Evolutionary conservation across 2,113 vertebrate genomes (phyloP).

Genomic region (Andinoacara biseriatus): DNA sequence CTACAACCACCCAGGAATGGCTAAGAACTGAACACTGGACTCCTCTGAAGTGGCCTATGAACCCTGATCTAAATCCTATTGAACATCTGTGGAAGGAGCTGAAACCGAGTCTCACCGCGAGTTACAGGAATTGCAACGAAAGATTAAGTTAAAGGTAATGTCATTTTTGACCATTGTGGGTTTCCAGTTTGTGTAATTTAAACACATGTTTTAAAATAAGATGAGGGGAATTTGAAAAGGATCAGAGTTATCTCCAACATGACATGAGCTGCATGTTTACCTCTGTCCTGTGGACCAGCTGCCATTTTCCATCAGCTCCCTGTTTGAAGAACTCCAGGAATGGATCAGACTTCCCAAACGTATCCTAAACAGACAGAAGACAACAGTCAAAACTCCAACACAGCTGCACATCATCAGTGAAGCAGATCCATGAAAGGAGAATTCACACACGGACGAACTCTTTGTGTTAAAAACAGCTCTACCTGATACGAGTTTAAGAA

Average conservation of each 20-base stretch:
- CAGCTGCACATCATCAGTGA: neutral
- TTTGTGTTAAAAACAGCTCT: neutral
- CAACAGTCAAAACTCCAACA: neutral
- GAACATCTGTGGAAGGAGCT: too few relatives aligned
- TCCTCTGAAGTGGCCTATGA: too few relatives aligned
- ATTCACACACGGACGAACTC: neutral
- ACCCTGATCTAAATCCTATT: too few relatives aligned
- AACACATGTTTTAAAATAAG: too few relatives aligned
- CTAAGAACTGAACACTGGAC: too few relatives aligned
- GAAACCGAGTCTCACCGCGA: too few relatives aligned
- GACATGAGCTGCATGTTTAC: constrained; percentile 61
- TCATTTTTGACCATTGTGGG: too few relatives aligned
- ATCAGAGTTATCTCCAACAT: fast-evolving
- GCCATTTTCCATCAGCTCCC: constrained; percentile 86
- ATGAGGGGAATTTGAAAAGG: neutral
- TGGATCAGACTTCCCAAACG: constrained; percentile 92
- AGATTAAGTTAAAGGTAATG: too few relatives aligned
- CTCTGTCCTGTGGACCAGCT: constrained; percentile 91
- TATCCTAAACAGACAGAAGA: constrained; percentile 81
- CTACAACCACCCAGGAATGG: too few relatives aligned
- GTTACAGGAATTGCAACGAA: too few relatives aligned
- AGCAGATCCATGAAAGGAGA: neutral
- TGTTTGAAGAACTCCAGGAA: constrained; percentile 91
- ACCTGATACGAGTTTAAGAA: neutral
- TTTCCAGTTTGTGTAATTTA: too few relatives aligned